These are phyloP conservation scores for Mionectes macconnelli DNA, from an alignment of 2,113 vertebrate genomes.

Conservation along the genomic window DNA sequence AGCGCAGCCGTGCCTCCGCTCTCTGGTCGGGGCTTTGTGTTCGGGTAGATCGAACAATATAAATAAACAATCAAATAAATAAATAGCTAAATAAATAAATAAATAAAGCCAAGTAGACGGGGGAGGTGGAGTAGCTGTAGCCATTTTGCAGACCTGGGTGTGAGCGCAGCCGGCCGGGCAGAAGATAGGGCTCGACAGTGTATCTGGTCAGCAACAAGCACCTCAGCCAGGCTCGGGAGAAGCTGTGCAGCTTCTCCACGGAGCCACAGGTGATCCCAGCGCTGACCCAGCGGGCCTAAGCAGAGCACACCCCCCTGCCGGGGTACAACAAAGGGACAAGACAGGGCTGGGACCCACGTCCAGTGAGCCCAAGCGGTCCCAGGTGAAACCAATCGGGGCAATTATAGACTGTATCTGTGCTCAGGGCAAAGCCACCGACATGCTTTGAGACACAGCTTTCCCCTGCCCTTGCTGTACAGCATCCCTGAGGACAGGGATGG, in stretches of 20 bases:
- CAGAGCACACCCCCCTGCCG: background rate
- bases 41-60: background rate
- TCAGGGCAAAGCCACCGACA: background rate
- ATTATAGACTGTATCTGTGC: fast-evolving
- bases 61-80: background rate
- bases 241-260: fast-evolving
- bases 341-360: background rate
- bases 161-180: fast-evolving
- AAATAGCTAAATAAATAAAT: background rate
- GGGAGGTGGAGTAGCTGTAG: background rate
- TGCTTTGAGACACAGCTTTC: background rate
- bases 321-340: fast-evolving
- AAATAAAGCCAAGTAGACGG: background rate
- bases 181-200: fast-evolving
- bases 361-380: fast-evolving
- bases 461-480: fast-evolving
- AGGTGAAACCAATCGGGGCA: fast-evolving
- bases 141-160: background rate
- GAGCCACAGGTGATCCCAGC: background rate
- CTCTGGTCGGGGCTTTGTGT: background rate
- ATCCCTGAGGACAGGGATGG: background rate
- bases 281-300: fast-evolving
- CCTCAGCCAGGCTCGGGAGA: fast-evolving
- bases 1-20: background rate
- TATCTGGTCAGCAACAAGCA: fast-evolving